phyloP scores from a whole-genome alignment of 2,797 vertebrate genomes.

The Micropoecilia bifurca region DNA sequence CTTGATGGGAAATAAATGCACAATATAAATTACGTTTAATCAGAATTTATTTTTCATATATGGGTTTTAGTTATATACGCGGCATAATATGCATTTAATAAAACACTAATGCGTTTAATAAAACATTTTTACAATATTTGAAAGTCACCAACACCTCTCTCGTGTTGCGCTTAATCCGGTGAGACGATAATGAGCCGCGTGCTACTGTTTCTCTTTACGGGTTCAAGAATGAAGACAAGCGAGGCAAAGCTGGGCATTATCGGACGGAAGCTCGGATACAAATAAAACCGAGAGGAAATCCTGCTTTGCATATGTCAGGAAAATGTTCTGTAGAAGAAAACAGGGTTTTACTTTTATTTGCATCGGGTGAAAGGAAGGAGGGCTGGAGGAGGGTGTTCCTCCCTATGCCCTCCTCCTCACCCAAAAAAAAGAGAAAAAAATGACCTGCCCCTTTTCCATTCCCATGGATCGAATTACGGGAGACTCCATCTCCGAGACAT shows the following conservation, averaged over 20 bases:
- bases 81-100: not conserved
- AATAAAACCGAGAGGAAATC: slow-evolving; percentile 37
- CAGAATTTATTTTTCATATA: not conserved
- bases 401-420: slow-evolving; percentile 57
- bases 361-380: slow-evolving; percentile 24
- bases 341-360: slow-evolving; percentile 71
- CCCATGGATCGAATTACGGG: slow-evolving; percentile 82
- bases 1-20: not conserved
- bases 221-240: not conserved
- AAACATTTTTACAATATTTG: too few relatives aligned
- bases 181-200: slow-evolving; percentile 9
- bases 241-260: slow-evolving; percentile 22
- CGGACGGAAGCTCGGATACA: slow-evolving; percentile 48
- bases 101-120: too few relatives aligned
- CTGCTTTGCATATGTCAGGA: slow-evolving; percentile 37
- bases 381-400: slow-evolving; percentile 40
- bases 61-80: not conserved
- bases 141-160: not conserved
- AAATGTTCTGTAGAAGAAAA: slow-evolving; percentile 36
- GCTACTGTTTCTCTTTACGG: slow-evolving; percentile 28
- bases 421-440: slow-evolving; percentile 13
- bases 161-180: not conserved
- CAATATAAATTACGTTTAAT: not conserved
- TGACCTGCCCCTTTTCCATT: slow-evolving; percentile 77
- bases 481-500: slow-evolving; percentile 68